Evolutionary conservation across 2,888 invertebrate genomes (phyloP).

Genomic region (Temnothorax ravouxi): DNA sequence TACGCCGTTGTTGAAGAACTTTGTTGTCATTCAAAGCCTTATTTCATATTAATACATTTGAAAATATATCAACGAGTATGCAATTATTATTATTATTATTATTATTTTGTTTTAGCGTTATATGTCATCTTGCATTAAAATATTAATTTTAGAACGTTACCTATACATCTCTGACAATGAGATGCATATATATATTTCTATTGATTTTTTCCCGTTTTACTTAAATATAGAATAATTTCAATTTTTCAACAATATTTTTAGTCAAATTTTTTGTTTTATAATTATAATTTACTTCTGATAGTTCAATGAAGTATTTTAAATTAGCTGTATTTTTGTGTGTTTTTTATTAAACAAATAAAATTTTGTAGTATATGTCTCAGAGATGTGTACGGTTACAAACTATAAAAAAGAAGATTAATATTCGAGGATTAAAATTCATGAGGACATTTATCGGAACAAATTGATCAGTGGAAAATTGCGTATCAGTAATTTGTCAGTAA

Average conservation of each 20-base stretch:
- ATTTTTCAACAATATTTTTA: too few species aligned
- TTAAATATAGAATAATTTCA: too few species aligned
- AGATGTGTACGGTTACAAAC: not conserved
- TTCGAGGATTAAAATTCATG: not conserved
- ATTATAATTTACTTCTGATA: not conserved
- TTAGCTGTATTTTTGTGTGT: not conserved
- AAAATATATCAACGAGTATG: conserved; percentile 10
- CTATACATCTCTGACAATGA: not conserved
- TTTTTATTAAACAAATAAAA: not conserved
- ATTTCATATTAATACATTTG: not conserved
- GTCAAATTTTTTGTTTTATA: not conserved
- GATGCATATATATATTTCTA: not conserved
- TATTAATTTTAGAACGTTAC: not conserved
- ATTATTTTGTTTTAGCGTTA: not conserved
- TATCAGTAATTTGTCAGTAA: not conserved
- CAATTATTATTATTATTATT: not conserved
- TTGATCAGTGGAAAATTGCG: not conserved
- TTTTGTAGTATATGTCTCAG: not conserved
- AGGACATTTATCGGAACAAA: not conserved
- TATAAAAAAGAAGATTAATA: not conserved
- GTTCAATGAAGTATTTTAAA: not conserved
- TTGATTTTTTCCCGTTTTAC: not conserved
- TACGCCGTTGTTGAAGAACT: conserved; percentile 24
- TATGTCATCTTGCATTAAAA: not conserved
- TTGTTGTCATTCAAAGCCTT: conserved; percentile 20